Base-by-base conservation (phyloP, 2,888 invertebrate genomes). In the Cephus rjabovi region DNA sequence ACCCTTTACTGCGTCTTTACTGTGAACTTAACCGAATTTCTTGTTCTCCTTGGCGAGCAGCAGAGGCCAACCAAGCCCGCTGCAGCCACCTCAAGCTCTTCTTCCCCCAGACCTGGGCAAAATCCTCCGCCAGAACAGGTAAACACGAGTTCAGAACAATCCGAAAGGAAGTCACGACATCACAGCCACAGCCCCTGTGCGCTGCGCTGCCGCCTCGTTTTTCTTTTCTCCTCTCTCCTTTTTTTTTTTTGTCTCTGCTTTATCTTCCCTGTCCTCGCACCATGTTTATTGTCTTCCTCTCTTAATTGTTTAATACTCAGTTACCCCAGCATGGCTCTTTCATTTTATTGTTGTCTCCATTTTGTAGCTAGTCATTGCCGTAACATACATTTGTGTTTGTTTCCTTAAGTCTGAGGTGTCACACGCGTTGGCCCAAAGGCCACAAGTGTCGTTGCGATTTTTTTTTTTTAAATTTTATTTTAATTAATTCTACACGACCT, bases 71-170 rank as follows among this genome's bases (percentile, higher is more conserved):
- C 92, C 88, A 93, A 93, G 92, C 92, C 92, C 89, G 92, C 93
- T 92, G 92, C 92, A 89, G 91, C 92, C 89, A 92, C 92, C 90
- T 90, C 92, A 89, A 92, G 92, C 90, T 91, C 92, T 88, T 91
- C 93, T 89, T 91, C 92, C 89, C 92, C 92, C 89, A 92, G 93
- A 92, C 91, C 93, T 90, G 93, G 93, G 91, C 93, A 93, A 89
- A 92, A 93, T 90, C 91, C 93, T 91, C 92, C 93, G 87, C 90
- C 93, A 88, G 94, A 94, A 91, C 94, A 94, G 94, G 94, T 94
- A 93, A 94, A 91, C 86, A 87, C 85, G 87, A 89, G 86, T 87
- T 85, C 79, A 84, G 80, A 83, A 80, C 81, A 79, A 76, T 74
- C 74, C 33, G 23, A 74, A 35, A 74, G 74, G 34, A 34, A 12